These are phyloP conservation scores for Stenchaetothrips biformis DNA, from an alignment of 2,888 invertebrate species.

Conservation along the genomic window DNA sequence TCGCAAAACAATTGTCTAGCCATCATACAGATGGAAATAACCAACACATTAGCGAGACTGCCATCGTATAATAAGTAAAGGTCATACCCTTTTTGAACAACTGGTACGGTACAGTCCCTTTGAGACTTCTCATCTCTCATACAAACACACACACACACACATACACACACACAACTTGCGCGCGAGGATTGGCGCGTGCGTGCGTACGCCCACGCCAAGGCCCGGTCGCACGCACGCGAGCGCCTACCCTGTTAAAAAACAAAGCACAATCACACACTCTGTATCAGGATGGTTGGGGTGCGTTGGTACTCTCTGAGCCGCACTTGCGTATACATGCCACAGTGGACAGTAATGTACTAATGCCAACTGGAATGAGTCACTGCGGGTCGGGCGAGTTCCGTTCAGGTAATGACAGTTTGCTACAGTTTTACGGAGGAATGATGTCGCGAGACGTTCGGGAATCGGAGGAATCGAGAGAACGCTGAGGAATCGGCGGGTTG, in stretches of 20 bases:
- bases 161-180: neutral
- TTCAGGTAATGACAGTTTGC: neutral
- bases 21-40: constrained; percentile 30
- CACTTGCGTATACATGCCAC: constrained; percentile 5
- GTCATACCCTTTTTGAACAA: constrained; percentile 7
- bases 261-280: neutral
- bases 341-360: neutral
- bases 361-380: neutral
- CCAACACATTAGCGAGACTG: constrained; percentile 26
- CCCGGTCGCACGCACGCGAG: neutral
- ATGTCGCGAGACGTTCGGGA: neutral
- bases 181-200: no score
- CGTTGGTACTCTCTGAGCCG: neutral
- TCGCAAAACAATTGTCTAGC: constrained; percentile 30
- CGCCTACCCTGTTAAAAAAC: neutral
- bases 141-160: neutral
- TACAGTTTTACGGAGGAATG: neutral
- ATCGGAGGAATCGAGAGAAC: neutral
- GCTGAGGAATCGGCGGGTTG: neutral
- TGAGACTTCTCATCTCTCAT: no score
- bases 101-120: neutral
- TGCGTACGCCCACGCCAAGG: no score
- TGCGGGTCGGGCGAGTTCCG: no score
- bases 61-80: constrained; percentile 8
- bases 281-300: neutral